These are phyloP conservation scores for Glaucomys volans DNA, from an alignment of 2,113 vertebrate species.

Conservation along the genomic window DNA sequence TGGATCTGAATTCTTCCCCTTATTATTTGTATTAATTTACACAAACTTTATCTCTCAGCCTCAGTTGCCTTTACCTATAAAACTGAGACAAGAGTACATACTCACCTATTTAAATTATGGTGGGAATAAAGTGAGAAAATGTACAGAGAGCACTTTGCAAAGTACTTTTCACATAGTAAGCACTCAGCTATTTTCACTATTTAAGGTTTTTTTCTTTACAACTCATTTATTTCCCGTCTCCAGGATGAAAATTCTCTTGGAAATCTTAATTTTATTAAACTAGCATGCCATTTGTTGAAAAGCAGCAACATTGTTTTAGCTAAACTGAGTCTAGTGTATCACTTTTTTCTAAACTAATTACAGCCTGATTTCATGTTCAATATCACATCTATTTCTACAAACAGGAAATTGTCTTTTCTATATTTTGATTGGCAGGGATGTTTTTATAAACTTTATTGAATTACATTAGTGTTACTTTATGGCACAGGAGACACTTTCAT, in stretches of 20 bases:
- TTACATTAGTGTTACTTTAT: constrained; percentile 64
- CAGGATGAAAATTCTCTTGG: constrained; percentile 36
- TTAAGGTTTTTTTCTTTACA: neutral
- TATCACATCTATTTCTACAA: constrained; percentile 74
- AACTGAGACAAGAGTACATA: neutral
- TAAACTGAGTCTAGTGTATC: constrained; percentile 41
- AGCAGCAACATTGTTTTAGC: constrained; percentile 41
- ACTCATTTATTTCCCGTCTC: neutral
- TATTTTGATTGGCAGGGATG: constrained; percentile 72
- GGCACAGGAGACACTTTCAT: constrained; percentile 54
- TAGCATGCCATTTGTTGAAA: constrained; percentile 52
- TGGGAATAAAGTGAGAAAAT: constrained; percentile 44
- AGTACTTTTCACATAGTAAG: constrained; percentile 30
- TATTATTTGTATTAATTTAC: constrained; percentile 2
- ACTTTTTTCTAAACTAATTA: constrained; percentile 67
- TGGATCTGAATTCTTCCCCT: constrained; percentile 39
- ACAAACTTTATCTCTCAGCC: constrained; percentile 27
- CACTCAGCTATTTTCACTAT: constrained; percentile 37
- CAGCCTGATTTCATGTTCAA: constrained; percentile 62
- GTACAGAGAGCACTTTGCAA: constrained; percentile 9
- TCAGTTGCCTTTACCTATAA: constrained; percentile 63
- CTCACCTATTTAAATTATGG: constrained; percentile 29
- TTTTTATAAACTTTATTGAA: constrained; percentile 76
- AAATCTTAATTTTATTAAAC: constrained; percentile 70
- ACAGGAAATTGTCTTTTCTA: constrained; percentile 75